Conservation (phyloP, 2,888 invertebrate species). For the Lacanobia wlatinum region DNA sequence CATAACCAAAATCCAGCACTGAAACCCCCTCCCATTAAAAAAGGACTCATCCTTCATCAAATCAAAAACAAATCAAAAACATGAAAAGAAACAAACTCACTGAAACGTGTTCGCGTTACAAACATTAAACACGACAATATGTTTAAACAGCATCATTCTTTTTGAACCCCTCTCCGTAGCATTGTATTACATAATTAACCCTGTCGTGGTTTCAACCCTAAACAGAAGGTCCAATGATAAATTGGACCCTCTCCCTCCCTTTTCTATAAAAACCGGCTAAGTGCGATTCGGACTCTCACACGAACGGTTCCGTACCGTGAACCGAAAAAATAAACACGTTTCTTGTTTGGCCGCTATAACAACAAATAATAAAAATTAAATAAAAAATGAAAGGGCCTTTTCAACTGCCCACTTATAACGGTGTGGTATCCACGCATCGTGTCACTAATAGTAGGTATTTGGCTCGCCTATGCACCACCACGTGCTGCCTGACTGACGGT, state of each 20-base stretch:
- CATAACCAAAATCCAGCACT: background rate
- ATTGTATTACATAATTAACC: slow-evolving; percentile 65
- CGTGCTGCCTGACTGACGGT: too few relatives aligned
- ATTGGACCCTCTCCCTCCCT: slow-evolving; percentile 35
- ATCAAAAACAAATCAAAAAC: slow-evolving; percentile 26
- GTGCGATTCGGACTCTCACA: too few relatives aligned
- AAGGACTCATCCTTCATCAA: slow-evolving; percentile 9
- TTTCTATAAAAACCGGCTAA: too few relatives aligned
- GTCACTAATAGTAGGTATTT: too few relatives aligned
- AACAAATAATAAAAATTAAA: too few relatives aligned
- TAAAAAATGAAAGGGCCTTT: too few relatives aligned
- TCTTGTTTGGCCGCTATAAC: too few relatives aligned
- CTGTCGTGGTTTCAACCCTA: slow-evolving; percentile 51
- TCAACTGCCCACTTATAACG: too few relatives aligned
- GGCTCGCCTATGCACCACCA: too few relatives aligned
- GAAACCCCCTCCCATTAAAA: background rate
- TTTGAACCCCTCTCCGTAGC: slow-evolving; percentile 58
- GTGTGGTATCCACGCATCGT: too few relatives aligned
- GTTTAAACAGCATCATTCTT: slow-evolving; percentile 54
- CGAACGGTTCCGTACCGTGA: too few relatives aligned
- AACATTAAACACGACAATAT: slow-evolving; percentile 54
- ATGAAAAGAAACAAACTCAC: slow-evolving; percentile 34
- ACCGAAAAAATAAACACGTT: too few relatives aligned
- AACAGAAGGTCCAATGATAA: slow-evolving; percentile 61
- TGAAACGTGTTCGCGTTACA: slow-evolving; percentile 25